These are phyloP conservation scores for Callithrix jacchus DNA, from an alignment of 2,113 vertebrate species.

Conservation along the genomic window DNA sequence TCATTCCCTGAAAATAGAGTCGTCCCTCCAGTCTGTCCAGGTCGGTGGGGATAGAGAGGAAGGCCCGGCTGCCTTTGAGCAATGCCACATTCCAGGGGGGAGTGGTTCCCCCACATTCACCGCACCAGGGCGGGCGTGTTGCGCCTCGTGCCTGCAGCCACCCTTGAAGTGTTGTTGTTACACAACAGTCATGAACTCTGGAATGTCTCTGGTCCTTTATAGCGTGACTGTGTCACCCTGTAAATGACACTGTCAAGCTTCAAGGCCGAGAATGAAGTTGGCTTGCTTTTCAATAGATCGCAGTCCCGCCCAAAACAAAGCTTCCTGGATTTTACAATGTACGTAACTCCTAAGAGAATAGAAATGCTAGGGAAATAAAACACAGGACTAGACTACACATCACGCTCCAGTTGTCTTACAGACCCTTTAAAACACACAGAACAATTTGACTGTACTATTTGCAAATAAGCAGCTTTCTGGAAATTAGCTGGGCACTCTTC, in stretches of 20 bases:
- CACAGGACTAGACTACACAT: neutral
- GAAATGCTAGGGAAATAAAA: neutral
- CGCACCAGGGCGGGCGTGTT: slow-evolving; percentile 74
- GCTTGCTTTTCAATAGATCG: slow-evolving; percentile 53
- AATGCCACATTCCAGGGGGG: slow-evolving; percentile 83
- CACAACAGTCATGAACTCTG: slow-evolving; percentile 77
- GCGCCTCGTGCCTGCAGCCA: slow-evolving; percentile 80
- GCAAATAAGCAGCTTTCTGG: slow-evolving; percentile 64
- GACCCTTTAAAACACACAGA: neutral
- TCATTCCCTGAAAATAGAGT: slow-evolving; percentile 86
- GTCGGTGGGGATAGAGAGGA: slow-evolving; percentile 53
- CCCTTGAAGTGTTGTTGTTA: slow-evolving; percentile 76
- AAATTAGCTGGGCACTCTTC: slow-evolving; percentile 52
- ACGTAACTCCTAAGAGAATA: neutral
- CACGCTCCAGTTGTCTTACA: neutral
- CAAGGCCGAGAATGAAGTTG: slow-evolving; percentile 51
- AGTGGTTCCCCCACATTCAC: slow-evolving; percentile 77
- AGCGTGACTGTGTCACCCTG: slow-evolving; percentile 60
- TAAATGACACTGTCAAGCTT: slow-evolving; percentile 62
- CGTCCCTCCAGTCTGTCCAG: slow-evolving; percentile 84
- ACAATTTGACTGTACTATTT: neutral
- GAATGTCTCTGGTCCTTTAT: slow-evolving; percentile 80
- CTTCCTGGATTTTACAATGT: slow-evolving; percentile 4
- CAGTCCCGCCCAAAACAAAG: slow-evolving; percentile 51
- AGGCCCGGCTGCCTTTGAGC: slow-evolving; percentile 78